Evolutionary conservation across 2,888 invertebrate species (phyloP), one percentile per base, ranked within the genome.

Genomic region (Siphlonurus alternatus): DNA sequence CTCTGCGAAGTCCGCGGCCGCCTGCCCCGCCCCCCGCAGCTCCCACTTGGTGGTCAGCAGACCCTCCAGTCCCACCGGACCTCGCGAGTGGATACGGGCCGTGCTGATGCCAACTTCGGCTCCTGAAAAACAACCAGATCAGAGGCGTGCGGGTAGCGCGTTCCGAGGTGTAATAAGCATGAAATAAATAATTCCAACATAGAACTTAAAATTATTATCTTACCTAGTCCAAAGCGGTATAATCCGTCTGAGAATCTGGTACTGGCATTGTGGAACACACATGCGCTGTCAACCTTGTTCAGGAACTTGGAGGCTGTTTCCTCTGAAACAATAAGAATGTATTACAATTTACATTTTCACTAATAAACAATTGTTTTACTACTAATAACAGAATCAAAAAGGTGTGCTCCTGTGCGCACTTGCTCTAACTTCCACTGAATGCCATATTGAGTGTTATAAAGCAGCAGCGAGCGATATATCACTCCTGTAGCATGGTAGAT

Each of bases 31-130:
- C 0, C 97, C 97, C 68, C 84, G 83, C 1, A 99, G 80, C 54
- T 97, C 82, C 98, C 98, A 99, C 78, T 99, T 99, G 2, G 97
- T 96, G 25, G 98, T 99, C 25, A 99, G 78, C 1, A 99, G 82
- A 18, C 99, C 99, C 77, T 99, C 98, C 2, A 99, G 94, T 5
- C 99, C 99, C 0, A 99, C 97, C 0, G 99, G 99, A 19, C 99
- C 99, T 73, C 93, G 80, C 0, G 93, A 93, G 75, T 94, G 94
- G 71, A 94, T 93, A 54, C 80, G 73, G 5, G 88, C 84, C 2
- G 88, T 89, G 69, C 92, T 93, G 72, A 95, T 93, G 62, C 94
- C 94, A 63, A 95, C 98, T 75, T 87, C 84, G 22, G 84, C 84
- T n/a, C 85, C 83, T 82, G 70, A 24, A 71, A 70, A n/a, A n/a